Conservation (phyloP, 2,113 vertebrate species). For the Megaceryle torquata region DNA sequence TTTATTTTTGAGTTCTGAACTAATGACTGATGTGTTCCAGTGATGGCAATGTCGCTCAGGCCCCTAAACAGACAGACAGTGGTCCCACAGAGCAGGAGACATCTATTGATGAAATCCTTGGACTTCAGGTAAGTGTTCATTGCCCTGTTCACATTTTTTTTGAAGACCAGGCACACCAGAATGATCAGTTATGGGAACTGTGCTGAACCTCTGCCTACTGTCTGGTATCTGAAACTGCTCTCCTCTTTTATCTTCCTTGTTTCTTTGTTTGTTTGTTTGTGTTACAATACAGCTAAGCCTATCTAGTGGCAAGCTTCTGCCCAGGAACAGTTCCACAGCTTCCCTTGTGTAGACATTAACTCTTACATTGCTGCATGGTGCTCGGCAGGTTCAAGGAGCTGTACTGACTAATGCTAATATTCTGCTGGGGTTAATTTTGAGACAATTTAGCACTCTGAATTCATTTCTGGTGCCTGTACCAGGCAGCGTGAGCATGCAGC, state of each 20-base stretch:
- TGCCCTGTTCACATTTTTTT: neutral
- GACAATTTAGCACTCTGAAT: neutral
- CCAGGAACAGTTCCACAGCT: neutral
- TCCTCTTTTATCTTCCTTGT: neutral
- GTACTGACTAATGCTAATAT: neutral
- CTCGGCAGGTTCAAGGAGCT: neutral
- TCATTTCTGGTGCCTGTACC: neutral
- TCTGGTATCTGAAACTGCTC: neutral
- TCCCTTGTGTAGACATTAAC: neutral
- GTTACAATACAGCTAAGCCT: neutral
- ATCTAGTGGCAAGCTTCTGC: neutral
- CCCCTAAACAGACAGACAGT: slow-evolving; percentile 80
- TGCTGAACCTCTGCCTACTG: neutral
- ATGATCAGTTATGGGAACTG: neutral
- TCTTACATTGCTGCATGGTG: neutral
- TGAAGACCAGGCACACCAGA: neutral
- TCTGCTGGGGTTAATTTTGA: neutral
- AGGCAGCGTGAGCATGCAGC: neutral
- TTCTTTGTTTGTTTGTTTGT: neutral
- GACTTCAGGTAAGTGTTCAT: slow-evolving; percentile 84
- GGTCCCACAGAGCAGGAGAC: slow-evolving; percentile 84
- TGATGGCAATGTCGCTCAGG: slow-evolving; percentile 80
- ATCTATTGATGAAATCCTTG: slow-evolving; percentile 96
- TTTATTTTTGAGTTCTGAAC: slow-evolving; percentile 1
- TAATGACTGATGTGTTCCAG: slow-evolving; percentile 69